Conservation (phyloP, 2,888 invertebrate species). For the Unio pictorum region DNA sequence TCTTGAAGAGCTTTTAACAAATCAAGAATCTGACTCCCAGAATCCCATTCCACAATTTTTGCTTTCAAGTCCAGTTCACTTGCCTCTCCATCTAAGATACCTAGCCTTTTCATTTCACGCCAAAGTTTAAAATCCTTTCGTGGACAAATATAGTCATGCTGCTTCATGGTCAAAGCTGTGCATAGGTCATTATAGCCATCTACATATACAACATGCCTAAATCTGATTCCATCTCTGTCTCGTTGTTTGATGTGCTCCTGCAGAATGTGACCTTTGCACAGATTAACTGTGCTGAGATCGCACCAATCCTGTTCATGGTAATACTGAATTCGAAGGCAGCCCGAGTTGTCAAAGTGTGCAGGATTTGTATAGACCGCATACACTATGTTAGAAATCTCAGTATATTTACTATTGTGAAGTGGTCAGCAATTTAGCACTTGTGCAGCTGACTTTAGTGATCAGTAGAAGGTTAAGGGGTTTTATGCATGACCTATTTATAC, state of each 20-base stretch:
- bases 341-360: constrained; percentile 74
- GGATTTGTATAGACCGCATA: constrained; percentile 81
- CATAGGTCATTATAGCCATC: constrained; percentile 88
- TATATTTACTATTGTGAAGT: constrained; percentile 27
- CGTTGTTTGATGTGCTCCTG: constrained; percentile 77
- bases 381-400: constrained; percentile 59
- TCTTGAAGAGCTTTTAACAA: constrained; percentile 26
- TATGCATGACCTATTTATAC: too few species aligned
- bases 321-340: constrained; percentile 75
- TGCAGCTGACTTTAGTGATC: too few species aligned
- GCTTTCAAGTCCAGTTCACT: constrained; percentile 67
- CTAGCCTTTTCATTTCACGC: constrained; percentile 60
- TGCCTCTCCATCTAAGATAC: constrained; percentile 25
- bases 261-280: constrained; percentile 85
- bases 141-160: constrained; percentile 80
- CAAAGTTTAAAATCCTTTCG: constrained; percentile 75
- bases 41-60: constrained; percentile 68
- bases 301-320: constrained; percentile 83
- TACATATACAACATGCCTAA: constrained; percentile 76
- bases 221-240: constrained; percentile 68
- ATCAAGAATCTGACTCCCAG: constrained; percentile 72
- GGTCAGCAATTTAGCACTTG: too few species aligned
- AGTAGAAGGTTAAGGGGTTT: too few species aligned
- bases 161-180: constrained; percentile 78
- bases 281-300: constrained; percentile 80